Base-by-base conservation (phyloP, 2,888 invertebrate species). In the Resseliella maxima region DNA sequence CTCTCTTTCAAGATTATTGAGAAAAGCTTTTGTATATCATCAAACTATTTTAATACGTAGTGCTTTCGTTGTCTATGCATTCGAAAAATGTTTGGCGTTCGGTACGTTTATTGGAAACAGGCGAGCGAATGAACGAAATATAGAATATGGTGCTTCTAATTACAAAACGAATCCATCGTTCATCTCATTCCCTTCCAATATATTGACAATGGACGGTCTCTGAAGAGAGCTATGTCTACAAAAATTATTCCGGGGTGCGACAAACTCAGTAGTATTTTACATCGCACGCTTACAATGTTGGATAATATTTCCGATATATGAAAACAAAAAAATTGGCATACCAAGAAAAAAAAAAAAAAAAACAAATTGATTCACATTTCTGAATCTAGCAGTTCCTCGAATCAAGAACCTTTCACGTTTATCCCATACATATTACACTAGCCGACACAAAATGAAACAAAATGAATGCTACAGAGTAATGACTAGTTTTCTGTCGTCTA, bases 11-110 rank as follows among this genome's bases (percentile, higher is more conserved):
- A n/a, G n/a, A 8, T 41, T 41, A 41, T 41, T 41, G 18, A 50
- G 18, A 15, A 27, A 72, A 31, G 72, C 35, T 35, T 72, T 72
- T 72, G 72, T 72, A 31, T 72, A 72, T 72, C 31, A 72, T 31
- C 72, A 72, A 72, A 72, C 72, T 72, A 72, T 72, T 72, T 72
- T 31, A 72, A 72, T 72, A 31, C 31, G 72, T 72, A 31, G 72
- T 72, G 72, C 31, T 15, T 31, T 3, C 24, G 59, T 35, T 72
- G 72, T 72, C 72, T 72, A 35, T 72, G 31, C 72, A 72, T 72
- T 72, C 72, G 72, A 72, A 72, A 72, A 72, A 72, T 72, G 72
- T 35, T 72, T 72, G 5, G 12, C 72, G 31, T 15, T 72, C 31
- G 72, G 72, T 35, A 72, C 72, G 31, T 31, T 27, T 72, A 12